Evolutionary conservation across 2,888 invertebrate species (phyloP).

Genomic region (Sinopyrophorus schimmeli): DNA sequence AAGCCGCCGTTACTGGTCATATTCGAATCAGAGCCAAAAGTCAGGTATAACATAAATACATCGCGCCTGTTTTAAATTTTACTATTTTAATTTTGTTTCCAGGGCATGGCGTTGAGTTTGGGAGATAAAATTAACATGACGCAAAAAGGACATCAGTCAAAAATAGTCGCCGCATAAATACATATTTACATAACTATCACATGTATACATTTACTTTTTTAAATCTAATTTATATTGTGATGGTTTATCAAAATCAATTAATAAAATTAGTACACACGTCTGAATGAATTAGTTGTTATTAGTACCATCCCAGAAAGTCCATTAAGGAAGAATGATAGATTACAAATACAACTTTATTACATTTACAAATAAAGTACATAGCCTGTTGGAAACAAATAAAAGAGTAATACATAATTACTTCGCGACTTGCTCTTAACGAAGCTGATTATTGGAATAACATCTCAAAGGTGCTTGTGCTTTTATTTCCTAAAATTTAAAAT

Average conservation of each 20-base stretch:
- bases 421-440: slow-evolving; percentile 21
- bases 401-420: slow-evolving; percentile 23
- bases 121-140: slow-evolving; percentile 98
- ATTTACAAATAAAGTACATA: slow-evolving; percentile 43
- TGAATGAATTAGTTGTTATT: too few relatives aligned
- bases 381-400: slow-evolving; percentile 41
- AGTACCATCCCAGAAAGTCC: too few relatives aligned
- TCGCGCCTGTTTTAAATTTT: slow-evolving; percentile 31
- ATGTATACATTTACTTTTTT: too few relatives aligned
- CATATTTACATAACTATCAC: too few relatives aligned
- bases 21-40: slow-evolving; percentile 98
- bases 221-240: too few relatives aligned
- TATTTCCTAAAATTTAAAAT: slow-evolving; percentile 4
- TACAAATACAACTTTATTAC: slow-evolving; percentile 52
- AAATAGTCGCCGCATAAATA: slow-evolving; percentile 50
- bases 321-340: too few relatives aligned
- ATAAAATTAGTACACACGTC: too few relatives aligned
- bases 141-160: slow-evolving; percentile 69
- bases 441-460: slow-evolving; percentile 29
- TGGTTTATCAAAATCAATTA: too few relatives aligned
- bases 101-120: slow-evolving; percentile 98
- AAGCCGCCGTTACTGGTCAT: slow-evolving; percentile 92
- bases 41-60: too few relatives aligned
- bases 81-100: slow-evolving; percentile 43
- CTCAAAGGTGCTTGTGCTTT: slow-evolving; percentile 18